Base-by-base conservation (phyloP, 2,797 vertebrate species). In the Rhinella marina region DNA sequence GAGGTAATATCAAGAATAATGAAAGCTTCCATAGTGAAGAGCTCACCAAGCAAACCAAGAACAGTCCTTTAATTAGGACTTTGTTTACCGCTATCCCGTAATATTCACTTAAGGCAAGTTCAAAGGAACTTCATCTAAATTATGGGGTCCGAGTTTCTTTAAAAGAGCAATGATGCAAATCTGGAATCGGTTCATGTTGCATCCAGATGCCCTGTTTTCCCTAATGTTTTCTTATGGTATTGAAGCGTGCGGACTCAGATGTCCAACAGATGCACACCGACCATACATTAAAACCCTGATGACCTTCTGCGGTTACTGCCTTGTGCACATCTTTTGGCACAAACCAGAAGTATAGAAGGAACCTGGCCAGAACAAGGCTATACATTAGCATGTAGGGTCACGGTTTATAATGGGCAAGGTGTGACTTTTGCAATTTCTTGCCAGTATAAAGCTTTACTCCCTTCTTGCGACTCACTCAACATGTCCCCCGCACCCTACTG, bases 271-370 rank as follows among this genome's bases (percentile, higher is more conserved):
- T 85, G 84, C n/a, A 27, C 66, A 16, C 73, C 19, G 70, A 50
- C 57, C 57, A 66, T 77, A 52, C 73, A 64, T 77, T 59, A 66
- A 54, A 85, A 61, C 73, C 25, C 54, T 14, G 23, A 62, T 77
- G 73, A 78, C 73, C 84, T 85, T 50, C 21, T 62, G 84, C 54
- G 84, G 72, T 85, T 85, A 48, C 73, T 66, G 73, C 13, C 29
- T 17, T 52, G 81, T 23, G 25, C 27, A 61, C 73, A 32, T 17
- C 23, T 75, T 84, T 73, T 85, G 56, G 57, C 59, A 52, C 41
- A 78, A 54, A 54, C 84, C 84, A 85, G 73, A 77, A 78, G 84
- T 77, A 77, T 77, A 48, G 29, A 64, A 27, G 48, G 61, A 52
- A 17, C 62, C 32, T 70, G 52, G 81, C 48, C 59, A 68, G 11